phyloP scores from a whole-genome alignment of 2,113 vertebrate species.

The Phainopepla nitens region DNA sequence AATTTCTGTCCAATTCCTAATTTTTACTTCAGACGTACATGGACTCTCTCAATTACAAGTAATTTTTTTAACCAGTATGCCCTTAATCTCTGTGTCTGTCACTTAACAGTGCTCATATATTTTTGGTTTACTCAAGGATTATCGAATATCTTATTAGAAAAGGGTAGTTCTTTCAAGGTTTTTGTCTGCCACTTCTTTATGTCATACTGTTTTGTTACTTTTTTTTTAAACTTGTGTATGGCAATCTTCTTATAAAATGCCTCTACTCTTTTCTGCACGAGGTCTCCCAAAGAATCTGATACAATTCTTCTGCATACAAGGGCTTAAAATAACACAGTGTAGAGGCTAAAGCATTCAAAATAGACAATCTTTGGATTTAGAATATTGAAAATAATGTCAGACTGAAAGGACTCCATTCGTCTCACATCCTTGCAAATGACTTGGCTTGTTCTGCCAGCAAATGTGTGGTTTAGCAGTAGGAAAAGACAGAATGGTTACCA shows the following conservation, averaged over 20 bases:
- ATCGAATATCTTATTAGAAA: background rate
- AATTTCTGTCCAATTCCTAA: background rate
- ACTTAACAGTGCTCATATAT: background rate
- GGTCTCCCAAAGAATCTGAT: background rate
- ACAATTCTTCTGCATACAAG: background rate
- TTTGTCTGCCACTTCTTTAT: background rate
- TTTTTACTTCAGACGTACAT: background rate
- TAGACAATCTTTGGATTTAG: background rate
- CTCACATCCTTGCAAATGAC: background rate
- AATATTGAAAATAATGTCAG: background rate
- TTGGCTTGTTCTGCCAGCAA: background rate
- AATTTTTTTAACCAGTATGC: background rate
- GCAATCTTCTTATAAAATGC: background rate
- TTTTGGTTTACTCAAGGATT: background rate
- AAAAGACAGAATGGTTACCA: constrained; percentile 26
- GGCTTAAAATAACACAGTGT: background rate
- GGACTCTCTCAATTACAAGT: background rate
- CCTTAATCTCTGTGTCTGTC: background rate
- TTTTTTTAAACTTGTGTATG: background rate
- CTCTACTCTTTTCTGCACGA: background rate
- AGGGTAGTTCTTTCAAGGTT: background rate
- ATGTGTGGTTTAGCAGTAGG: background rate
- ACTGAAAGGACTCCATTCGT: background rate
- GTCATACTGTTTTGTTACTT: background rate
- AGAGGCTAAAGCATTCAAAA: background rate